Evolutionary conservation across 2,797 vertebrate species (phyloP).

Genomic region (Coregonus sp.): DNA sequence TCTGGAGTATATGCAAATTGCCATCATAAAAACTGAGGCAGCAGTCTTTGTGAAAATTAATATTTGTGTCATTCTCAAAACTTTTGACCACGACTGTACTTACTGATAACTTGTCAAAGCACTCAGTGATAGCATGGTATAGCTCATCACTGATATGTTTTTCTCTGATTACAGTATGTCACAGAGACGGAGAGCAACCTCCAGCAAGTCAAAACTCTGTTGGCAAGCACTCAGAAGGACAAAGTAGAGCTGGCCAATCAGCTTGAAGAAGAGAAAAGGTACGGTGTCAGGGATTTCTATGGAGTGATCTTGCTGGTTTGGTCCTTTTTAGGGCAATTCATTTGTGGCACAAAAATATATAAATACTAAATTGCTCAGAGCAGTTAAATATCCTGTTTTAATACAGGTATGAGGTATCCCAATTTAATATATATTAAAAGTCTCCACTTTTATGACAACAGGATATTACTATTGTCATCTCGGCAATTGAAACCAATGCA

Average conservation of each 20-base stretch:
- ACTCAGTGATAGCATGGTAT: neutral
- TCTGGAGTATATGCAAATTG: too few relatives aligned
- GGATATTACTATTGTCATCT: too few relatives aligned
- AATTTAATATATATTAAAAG: too few relatives aligned
- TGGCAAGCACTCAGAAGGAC: slow-evolving; percentile 89
- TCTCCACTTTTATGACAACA: too few relatives aligned
- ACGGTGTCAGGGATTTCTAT: slow-evolving; percentile 2
- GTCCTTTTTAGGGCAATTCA: neutral
- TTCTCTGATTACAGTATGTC: slow-evolving; percentile 76
- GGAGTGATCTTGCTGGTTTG: neutral
- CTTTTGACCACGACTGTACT: neutral
- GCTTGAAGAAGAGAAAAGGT: slow-evolving; percentile 97
- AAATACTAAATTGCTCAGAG: neutral
- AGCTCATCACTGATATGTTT: neutral
- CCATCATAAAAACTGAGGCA: too few relatives aligned
- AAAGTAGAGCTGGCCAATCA: slow-evolving; percentile 93
- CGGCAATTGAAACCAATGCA: too few relatives aligned
- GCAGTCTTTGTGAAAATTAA: too few relatives aligned
- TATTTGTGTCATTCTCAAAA: too few relatives aligned
- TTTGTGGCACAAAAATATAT: neutral
- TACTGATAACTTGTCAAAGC: neutral
- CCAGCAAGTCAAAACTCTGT: slow-evolving; percentile 82
- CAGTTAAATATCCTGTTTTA: too few relatives aligned
- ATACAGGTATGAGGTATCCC: too few relatives aligned
- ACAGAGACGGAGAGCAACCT: slow-evolving; percentile 86